Base-by-base conservation (phyloP, 1,140 invertebrate species). In the Sitophilus oryzae region DNA sequence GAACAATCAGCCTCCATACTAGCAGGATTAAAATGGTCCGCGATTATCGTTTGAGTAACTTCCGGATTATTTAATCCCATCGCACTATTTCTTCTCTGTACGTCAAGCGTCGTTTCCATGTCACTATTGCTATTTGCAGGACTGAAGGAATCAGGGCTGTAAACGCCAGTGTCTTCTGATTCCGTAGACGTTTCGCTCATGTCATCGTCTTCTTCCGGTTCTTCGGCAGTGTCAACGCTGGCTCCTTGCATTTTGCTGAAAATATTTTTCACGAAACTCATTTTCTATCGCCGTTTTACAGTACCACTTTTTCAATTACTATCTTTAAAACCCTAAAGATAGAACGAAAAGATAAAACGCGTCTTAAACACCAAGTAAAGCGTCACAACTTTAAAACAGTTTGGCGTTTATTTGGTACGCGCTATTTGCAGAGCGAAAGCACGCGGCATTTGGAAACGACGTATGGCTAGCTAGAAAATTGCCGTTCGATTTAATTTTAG, bases 261-360 rank as follows among this genome's bases (percentile, higher is more conserved):
- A 37, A 68, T 68, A 47, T 62, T 68, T 48, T 59, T 62, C 19
- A 68, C 65, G 40, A 68, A 68, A 66, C 66, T 68, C 66, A 68
- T 68, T 43, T 51, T 52, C n/a, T n/a, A n/a, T 52, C n/a, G 30
- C 47, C 16, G 23, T 22, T 22, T 40, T 14, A 15, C 9, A 18
- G 6, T 9, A 8, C 8, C 44, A 25, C 30, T 50, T 1, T 9
- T 40, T 40, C 2, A 40, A 40, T 34, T 38, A 19, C 18, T 20
- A 19, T 20, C 16, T n/a, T n/a, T n/a, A n/a, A 19, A 42, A 23
- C 25, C n/a, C 15, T 36, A 36, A 48, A 3, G 14, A 8, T 2
- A 48, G 4, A 36, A 36, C 16, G 16, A 10, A 40, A 40, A 10
- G 25, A 16, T 19, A 18, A 30, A 15, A 41, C 37, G 37, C 36